phyloP scores from a whole-genome alignment of 2,888 invertebrate genomes.

The Keiferia lycopersicella region DNA sequence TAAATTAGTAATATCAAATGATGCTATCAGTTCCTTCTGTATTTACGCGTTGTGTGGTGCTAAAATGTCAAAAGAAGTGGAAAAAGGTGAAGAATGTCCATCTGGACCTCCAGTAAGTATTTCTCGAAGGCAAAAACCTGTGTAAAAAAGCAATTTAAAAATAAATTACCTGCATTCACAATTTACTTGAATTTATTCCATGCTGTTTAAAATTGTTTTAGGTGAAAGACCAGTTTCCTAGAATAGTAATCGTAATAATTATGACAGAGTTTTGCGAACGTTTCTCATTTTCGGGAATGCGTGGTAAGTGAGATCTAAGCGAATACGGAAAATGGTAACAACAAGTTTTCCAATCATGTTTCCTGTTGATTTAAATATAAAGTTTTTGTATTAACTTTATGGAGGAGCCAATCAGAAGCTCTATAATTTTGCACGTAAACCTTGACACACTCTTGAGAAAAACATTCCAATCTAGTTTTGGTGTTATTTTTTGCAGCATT shows the following conservation, averaged over 20 bases:
- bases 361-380: neutral
- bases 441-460: conserved; percentile 6
- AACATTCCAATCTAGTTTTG: neutral
- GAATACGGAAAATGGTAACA: no score
- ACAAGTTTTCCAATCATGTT: no score
- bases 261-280: conserved; percentile 97
- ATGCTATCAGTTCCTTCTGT: conserved; percentile 28
- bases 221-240: conserved; percentile 83
- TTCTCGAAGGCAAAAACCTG: no score
- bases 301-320: conserved; percentile 87
- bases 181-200: neutral
- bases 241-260: conserved; percentile 93
- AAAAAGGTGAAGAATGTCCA: conserved; percentile 35
- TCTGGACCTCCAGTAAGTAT: conserved; percentile 37
- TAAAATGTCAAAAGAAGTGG: conserved; percentile 31
- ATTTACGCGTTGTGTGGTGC: conserved; percentile 34
- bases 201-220: conserved; percentile 36
- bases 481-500: conserved; percentile 82
- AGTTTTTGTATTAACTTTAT: conserved; percentile 1
- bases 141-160: no score
- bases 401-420: neutral
- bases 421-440: neutral
- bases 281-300: conserved; percentile 97
- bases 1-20: conserved; percentile 32
- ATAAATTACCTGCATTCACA: neutral